A percentile compares a stretch with the other conserved stretches of the same genome.
Conservation (phyloP, 2,888 invertebrate species). For the Agonopterix alstromeriana region DNA sequence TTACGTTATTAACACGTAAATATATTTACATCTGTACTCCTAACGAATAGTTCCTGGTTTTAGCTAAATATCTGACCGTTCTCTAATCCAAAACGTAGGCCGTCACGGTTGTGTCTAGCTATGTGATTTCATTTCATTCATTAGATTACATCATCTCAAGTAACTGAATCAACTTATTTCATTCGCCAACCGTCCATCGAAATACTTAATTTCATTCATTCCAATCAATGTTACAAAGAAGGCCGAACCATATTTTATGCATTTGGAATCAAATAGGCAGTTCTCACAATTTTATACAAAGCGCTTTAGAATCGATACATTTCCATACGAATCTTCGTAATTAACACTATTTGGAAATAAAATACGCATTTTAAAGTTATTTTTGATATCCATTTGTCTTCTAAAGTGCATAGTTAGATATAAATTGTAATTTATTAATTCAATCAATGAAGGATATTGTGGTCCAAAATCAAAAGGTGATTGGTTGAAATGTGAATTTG, state of each 20-base stretch:
- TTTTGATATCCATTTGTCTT: no score
- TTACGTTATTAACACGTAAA: no score
- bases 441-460: neutral
- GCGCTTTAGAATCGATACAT: conserved; percentile 9
- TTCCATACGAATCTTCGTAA: conserved; percentile 14
- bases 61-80: no score
- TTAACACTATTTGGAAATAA: conserved; percentile 12
- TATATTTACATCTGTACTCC: no score
- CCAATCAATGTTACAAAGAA: conserved; percentile 1
- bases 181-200: neutral
- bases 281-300: conserved; percentile 2
- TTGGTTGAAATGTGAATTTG: neutral
- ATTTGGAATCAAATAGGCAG: neutral
- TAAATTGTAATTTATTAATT: neutral
- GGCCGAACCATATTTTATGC: conserved; percentile 1
- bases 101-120: no score
- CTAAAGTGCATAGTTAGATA: neutral
- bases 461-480: neutral
- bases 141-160: no score
- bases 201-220: neutral
- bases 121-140: no score
- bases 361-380: no score
- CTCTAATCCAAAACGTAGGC: no score
- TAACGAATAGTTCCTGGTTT: no score
- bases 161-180: neutral